These are phyloP conservation scores for Colossoma macropomum DNA, from an alignment of 2,113 vertebrate genomes.

Conservation along the genomic window DNA sequence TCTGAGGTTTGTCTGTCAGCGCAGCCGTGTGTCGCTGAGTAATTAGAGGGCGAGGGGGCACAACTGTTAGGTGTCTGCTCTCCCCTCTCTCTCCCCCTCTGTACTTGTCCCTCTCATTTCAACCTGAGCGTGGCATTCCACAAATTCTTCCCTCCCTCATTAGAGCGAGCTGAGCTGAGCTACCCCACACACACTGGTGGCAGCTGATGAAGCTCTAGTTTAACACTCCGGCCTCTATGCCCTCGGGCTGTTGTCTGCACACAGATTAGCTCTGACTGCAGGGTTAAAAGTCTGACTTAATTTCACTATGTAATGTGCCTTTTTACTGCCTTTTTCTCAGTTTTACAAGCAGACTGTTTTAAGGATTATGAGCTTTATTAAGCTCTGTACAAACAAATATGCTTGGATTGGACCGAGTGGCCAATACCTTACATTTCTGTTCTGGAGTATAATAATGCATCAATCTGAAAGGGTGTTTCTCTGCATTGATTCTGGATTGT, in stretches of 20 bases:
- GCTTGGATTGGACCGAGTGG: too few species aligned
- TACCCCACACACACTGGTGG: slow-evolving; percentile 53
- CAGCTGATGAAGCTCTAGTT: slow-evolving; percentile 50
- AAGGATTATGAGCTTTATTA: too few species aligned
- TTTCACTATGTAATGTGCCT: not conserved
- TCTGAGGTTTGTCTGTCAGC: not conserved
- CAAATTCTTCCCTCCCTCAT: slow-evolving; percentile 79
- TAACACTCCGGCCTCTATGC: not conserved
- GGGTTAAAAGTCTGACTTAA: not conserved
- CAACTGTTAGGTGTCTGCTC: slow-evolving; percentile 46
- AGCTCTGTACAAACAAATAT: too few species aligned
- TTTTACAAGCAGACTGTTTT: not conserved
- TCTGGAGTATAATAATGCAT: too few species aligned
- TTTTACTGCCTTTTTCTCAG: not conserved
- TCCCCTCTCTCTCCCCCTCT: not conserved
- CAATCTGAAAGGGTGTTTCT: too few species aligned
- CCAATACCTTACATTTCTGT: too few species aligned
- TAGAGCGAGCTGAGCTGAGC: slow-evolving; percentile 62
- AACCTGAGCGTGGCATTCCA: slow-evolving; percentile 75
- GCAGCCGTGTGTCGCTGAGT: slow-evolving; percentile 59
- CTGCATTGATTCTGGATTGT: too few species aligned
- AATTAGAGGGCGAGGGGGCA: slow-evolving; percentile 69
- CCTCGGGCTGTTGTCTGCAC: not conserved
- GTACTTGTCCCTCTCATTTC: slow-evolving; percentile 70
- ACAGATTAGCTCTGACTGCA: slow-evolving; percentile 5